Evolutionary conservation across 2,797 vertebrate species (phyloP).

Genomic region (Acanthiza pusilla): DNA sequence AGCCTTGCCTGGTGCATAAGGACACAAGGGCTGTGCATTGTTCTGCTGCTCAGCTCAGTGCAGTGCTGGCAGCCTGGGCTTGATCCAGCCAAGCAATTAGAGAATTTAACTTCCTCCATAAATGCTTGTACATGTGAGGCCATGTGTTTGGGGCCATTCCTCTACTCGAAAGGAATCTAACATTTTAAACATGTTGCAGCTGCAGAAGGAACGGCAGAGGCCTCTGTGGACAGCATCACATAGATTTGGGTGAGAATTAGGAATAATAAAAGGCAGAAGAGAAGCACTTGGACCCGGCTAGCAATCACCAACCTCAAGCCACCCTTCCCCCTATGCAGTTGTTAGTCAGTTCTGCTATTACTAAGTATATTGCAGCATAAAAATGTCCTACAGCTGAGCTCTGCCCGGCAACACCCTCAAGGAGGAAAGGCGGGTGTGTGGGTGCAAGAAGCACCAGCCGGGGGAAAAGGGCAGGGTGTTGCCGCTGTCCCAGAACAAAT

Average conservation of each 20-base stretch:
- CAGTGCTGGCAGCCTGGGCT: neutral
- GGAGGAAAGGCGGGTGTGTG: neutral
- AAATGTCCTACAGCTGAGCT: neutral
- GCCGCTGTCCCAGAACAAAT: neutral
- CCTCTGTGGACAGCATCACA: neutral
- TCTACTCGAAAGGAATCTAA: neutral
- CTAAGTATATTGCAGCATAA: neutral
- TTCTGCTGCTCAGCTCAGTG: neutral
- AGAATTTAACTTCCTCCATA: constrained; percentile 33
- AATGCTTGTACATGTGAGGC: neutral
- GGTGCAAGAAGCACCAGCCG: neutral
- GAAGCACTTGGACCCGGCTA: neutral
- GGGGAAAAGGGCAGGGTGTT: neutral
- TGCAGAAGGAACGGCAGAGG: neutral
- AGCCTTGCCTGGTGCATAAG: neutral
- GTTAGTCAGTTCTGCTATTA: neutral
- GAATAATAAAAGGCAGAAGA: neutral
- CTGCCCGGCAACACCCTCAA: neutral
- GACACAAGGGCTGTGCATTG: neutral
- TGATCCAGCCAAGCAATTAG: constrained; percentile 17
- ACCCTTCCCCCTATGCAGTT: rapidly evolving
- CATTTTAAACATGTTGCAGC: neutral
- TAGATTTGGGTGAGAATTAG: neutral
- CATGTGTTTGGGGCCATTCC: neutral
- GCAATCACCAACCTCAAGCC: neutral